phyloP scores from a whole-genome alignment of 1,140 invertebrate genomes.

The Drosophila kikkawai region DNA sequence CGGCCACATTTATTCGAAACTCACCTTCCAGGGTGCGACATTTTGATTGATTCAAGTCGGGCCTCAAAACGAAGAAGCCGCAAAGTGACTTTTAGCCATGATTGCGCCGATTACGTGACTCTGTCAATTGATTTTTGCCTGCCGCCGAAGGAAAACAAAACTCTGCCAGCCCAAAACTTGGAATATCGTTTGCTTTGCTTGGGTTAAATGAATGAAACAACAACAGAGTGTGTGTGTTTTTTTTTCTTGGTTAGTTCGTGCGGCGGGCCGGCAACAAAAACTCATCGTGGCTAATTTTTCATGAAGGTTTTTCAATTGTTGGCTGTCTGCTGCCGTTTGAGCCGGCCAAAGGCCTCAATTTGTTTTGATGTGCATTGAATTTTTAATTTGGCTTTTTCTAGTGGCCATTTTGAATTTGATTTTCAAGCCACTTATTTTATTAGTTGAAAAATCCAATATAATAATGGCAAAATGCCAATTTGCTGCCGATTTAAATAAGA shows the following conservation, averaged over 20 bases:
- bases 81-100: slow-evolving; percentile 62
- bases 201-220: slow-evolving; percentile 66
- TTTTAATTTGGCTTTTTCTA: slow-evolving; percentile 56
- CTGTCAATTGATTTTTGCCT: slow-evolving; percentile 73
- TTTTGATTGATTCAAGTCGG: slow-evolving; percentile 51
- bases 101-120: slow-evolving; percentile 81
- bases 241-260: slow-evolving; percentile 58
- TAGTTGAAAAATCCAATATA: slow-evolving; percentile 16
- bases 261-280: background rate
- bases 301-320: slow-evolving; percentile 78
- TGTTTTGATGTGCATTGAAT: slow-evolving; percentile 75
- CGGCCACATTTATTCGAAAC: slow-evolving; percentile 3
- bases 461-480: slow-evolving; percentile 1
- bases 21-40: slow-evolving; percentile 39
- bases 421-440: slow-evolving; percentile 40
- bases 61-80: slow-evolving; percentile 34
- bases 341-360: slow-evolving; percentile 77
- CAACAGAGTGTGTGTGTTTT: slow-evolving; percentile 23
- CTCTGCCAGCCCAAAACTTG: slow-evolving; percentile 20
- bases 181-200: slow-evolving; percentile 23
- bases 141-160: slow-evolving; percentile 32
- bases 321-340: slow-evolving; percentile 40
- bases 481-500: background rate
- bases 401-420: slow-evolving; percentile 65
- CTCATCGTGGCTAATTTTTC: slow-evolving; percentile 74